These are phyloP conservation scores for Streptopelia turtur DNA, from an alignment of 2,797 vertebrate genomes.

Conservation along the genomic window DNA sequence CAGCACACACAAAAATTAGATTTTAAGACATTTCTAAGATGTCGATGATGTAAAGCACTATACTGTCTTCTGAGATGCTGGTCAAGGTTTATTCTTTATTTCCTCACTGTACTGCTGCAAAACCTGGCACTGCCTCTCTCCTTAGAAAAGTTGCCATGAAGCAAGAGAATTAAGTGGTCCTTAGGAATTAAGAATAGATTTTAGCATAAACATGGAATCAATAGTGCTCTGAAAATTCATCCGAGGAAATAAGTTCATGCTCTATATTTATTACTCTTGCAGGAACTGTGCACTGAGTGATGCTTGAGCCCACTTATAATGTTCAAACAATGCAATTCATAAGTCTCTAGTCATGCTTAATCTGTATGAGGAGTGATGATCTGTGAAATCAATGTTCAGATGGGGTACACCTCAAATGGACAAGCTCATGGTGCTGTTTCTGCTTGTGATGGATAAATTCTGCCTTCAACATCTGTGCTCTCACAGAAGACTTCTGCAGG, in stretches of 20 bases:
- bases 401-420: neutral
- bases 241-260: neutral
- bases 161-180: neutral
- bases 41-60: neutral
- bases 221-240: neutral
- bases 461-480: neutral
- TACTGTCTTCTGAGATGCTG: neutral
- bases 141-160: neutral
- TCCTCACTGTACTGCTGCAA: neutral
- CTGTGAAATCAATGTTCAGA: neutral
- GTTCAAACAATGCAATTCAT: neutral
- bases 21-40: neutral
- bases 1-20: neutral
- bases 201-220: neutral
- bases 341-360: neutral
- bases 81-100: neutral
- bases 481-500: neutral
- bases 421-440: accelerated
- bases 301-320: neutral
- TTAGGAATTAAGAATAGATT: neutral
- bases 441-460: neutral
- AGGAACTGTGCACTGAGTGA: neutral
- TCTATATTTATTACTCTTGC: neutral
- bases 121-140: neutral
- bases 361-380: neutral